Percentiles rank a stretch among this genome's conserved stretches.
These are phyloP conservation scores for Tetramorium parvispinum DNA, from an alignment of 1,140 invertebrate species.

Conservation along the genomic window DNA sequence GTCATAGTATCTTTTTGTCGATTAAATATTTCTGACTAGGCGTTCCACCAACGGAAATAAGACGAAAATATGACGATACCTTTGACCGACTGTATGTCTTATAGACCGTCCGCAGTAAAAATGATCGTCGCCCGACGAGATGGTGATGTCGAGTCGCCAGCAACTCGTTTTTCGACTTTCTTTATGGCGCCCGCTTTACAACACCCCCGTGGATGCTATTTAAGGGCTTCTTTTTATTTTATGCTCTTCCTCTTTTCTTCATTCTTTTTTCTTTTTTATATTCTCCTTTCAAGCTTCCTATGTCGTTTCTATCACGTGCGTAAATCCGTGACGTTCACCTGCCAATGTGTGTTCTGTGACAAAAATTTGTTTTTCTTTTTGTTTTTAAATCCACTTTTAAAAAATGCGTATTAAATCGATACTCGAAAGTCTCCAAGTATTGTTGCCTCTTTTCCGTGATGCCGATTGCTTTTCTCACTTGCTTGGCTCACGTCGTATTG, in stretches of 20 bases:
- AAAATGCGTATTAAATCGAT: too few species aligned
- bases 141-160: conserved; percentile 48
- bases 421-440: too few species aligned
- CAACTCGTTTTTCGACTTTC: conserved; percentile 53
- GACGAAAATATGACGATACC: conserved; percentile 51
- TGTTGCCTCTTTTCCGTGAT: too few species aligned
- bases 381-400: too few species aligned
- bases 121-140: conserved; percentile 36
- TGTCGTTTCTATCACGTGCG: neutral
- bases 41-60: neutral
- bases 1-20: conserved; percentile 18
- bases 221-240: conserved; percentile 36
- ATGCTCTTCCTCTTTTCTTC: conserved; percentile 16
- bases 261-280: conserved; percentile 20
- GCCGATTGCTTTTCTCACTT: too few species aligned
- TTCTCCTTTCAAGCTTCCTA: neutral
- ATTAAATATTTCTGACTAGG: conserved; percentile 35
- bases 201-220: conserved; percentile 28
- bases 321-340: conserved; percentile 11
- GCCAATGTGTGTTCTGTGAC: neutral
- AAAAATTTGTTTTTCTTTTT: neutral
- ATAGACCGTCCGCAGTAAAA: conserved; percentile 43
- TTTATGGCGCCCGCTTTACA: conserved; percentile 41
- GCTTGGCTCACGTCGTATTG: too few species aligned
- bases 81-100: conserved; percentile 46